Evolutionary conservation across 2,888 invertebrate species (phyloP).

Genomic region (Nomada flava): DNA sequence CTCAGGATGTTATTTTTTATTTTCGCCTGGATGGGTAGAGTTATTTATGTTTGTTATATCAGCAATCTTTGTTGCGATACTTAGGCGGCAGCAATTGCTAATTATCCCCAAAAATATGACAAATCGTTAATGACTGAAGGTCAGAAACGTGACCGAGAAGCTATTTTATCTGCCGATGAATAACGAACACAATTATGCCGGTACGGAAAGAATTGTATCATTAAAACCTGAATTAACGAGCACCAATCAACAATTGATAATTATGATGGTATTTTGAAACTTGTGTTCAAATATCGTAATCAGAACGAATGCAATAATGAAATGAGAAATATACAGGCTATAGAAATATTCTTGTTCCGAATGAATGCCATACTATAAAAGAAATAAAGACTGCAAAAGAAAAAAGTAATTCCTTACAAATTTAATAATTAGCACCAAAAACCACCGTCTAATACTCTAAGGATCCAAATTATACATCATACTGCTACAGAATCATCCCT

Average conservation of each 20-base stretch:
- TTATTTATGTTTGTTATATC: conserved; percentile 67
- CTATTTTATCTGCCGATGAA: neutral
- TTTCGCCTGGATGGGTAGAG: conserved; percentile 47
- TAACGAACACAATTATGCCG: neutral
- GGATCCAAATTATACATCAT: conserved; percentile 11
- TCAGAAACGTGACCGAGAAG: neutral
- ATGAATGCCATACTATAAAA: neutral
- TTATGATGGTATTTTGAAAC: neutral
- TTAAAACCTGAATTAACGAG: conserved; percentile 28
- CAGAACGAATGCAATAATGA: conserved; percentile 2
- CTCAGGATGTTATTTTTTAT: conserved; percentile 57
- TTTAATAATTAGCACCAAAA: neutral
- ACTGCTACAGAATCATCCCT: conserved; percentile 1
- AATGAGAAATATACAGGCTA: conserved; percentile 16
- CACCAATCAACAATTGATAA: conserved; percentile 11
- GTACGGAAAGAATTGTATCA: neutral
- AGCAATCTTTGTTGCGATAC: conserved; percentile 39
- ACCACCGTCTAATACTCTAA: neutral
- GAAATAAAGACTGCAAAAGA: neutral
- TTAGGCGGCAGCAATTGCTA: neutral
- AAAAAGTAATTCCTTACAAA: conserved; percentile 11
- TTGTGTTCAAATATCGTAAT: neutral
- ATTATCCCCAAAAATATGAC: conserved; percentile 1
- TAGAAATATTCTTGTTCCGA: neutral
- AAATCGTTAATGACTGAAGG: neutral